Base-by-base conservation (phyloP, 2,797 vertebrate species). In the Phalloptychus januarius region DNA sequence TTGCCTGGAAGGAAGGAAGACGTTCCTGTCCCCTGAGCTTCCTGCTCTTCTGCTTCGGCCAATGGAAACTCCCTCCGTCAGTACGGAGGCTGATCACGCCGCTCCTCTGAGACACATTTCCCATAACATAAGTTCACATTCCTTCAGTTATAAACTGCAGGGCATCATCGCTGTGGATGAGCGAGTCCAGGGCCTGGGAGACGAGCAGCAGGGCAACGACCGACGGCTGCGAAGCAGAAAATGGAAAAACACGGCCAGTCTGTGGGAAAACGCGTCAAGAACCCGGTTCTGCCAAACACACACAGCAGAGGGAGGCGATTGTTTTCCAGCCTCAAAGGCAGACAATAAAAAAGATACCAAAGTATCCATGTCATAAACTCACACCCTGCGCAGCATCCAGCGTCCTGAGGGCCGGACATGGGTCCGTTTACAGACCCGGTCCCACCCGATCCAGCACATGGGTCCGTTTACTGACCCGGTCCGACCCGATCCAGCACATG, bases 151-250 rank as follows among this genome's bases (percentile, higher is more conserved):
- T 56, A 71, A 73, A 82, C 77, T 54, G 48, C 48, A 82, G 13
- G 42, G 3, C 0, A 73, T 46, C 54, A 61, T 81, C 54, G 1
- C 54, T 75, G 75, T 50, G 78, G 12, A 52, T 69, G 85, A 77
- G 71, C 71, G 42, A 79, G 81, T 69, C 74, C 45, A 20, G 36
- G 61, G 86, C 80, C 78, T 78, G 78, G 83, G 88, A 83, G 48
- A 20, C 70, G 74, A 83, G 79, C 72, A 79, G 71, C 74, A 69
- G 79, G 90, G 88, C 88, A 89, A 76, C 77, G 72, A 72, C 92
- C 91, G 89, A 93, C 93, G 91, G 92, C 84, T 54, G 48, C 52
- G 75, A 84, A 82, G 85, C 86, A 89, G 86, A 88, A 82, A 79
- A 86, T 81, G 83, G 83, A 84, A 83, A 83, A 83, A 78, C 69